phyloP scores from a whole-genome alignment of 2,888 invertebrate species.

The Lymantria dispar region DNA sequence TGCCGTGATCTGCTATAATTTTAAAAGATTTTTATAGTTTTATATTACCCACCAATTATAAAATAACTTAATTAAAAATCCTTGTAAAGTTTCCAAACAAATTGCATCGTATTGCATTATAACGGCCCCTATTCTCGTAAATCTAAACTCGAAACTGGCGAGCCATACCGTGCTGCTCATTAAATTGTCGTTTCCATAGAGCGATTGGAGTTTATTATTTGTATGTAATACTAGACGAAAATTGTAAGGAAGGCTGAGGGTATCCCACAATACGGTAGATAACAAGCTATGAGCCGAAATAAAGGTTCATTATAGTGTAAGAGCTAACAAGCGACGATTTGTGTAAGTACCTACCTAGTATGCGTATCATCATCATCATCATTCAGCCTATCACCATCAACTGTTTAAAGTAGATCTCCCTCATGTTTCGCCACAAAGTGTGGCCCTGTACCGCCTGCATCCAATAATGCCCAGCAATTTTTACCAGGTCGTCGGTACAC shows the following conservation, averaged over 20 bases:
- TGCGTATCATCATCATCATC: too few relatives aligned
- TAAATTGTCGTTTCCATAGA: conserved; percentile 42
- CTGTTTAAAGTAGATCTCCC: too few relatives aligned
- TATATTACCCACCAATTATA: background rate
- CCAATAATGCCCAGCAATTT: too few relatives aligned
- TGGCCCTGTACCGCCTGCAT: too few relatives aligned
- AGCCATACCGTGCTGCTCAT: conserved; percentile 35
- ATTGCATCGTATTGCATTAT: conserved; percentile 26
- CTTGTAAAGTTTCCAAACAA: conserved; percentile 6
- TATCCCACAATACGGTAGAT: conserved; percentile 68
- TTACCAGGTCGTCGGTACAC: too few relatives aligned
- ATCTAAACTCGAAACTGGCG: conserved; percentile 35
- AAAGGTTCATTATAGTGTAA: conserved; percentile 16
- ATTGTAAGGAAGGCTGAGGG: conserved; percentile 72
- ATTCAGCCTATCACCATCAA: too few relatives aligned
- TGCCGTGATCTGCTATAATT: too few relatives aligned
- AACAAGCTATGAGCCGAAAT: conserved; percentile 60
- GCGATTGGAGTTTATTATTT: conserved; percentile 52
- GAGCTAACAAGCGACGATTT: conserved; percentile 8
- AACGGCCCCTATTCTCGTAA: conserved; percentile 26
- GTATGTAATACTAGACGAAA: conserved; percentile 72
- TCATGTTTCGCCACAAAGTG: too few relatives aligned
- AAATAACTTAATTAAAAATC: background rate
- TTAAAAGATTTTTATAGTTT: background rate
- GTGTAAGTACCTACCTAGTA: too few relatives aligned